Base-by-base conservation (phyloP, 2,797 vertebrate genomes). In the Alauda arvensis region DNA sequence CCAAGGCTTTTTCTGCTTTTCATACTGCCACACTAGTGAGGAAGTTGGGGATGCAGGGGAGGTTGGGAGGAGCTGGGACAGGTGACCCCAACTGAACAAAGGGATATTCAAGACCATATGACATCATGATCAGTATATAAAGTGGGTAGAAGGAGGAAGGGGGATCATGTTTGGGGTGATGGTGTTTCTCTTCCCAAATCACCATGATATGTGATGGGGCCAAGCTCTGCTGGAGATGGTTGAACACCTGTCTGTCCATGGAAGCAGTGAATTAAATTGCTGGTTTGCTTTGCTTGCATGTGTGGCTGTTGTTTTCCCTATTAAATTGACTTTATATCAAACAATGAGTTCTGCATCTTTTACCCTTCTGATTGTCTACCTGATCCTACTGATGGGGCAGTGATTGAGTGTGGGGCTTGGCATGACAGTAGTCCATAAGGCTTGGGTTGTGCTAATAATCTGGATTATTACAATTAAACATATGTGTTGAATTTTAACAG, bases 1-100 rank as follows among this genome's bases (percentile, higher is more conserved):
- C 14, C 29, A 53, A 23, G 25, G 12, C 3, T 7, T 72, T 46
- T 78, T 23, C 45, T 59, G 8, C 21, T 26, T 71, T 46, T 66
- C 1, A 1, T 33, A 3, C 14, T 18, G 12, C 8, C 9, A 19
- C 0, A 1, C 10, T 7, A 3, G 6, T 3, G 11, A 31, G 40
- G 18, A 39, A 8, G 6, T 6, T 34, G 29, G 21, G 15, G 4
- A 3, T 59, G 7, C 39, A 5, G 5, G 25, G 14, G 14, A 53
- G 10, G 1, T 0, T 53, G 23, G 28, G 11, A 74, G 19, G 42
- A 31, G 37, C 37, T 37, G 37, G 14, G 46, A 53, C 21, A 72
- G 12, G 13, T 24, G 52, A 66, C 6, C 48, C 29, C 5, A 40
- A 2, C 2, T 18, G 48, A 53, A 16, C 37, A 61, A 28, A 49